Evolutionary conservation across 2,797 vertebrate genomes (phyloP), one percentile per base, ranked within the genome.

Genomic region (Pagetopsis macropterus): DNA sequence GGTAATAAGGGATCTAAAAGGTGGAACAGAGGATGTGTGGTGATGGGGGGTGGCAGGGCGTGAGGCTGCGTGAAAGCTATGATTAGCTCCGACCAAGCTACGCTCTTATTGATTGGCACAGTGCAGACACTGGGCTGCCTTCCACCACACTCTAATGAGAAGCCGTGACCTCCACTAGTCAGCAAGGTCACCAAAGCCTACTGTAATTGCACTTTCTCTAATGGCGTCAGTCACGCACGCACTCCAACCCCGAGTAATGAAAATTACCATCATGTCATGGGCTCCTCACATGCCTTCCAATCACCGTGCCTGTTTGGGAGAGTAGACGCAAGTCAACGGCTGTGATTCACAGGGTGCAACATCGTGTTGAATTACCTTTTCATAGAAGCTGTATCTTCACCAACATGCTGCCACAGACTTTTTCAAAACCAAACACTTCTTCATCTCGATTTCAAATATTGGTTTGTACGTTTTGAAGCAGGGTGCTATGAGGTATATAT

Each of bases 171-270:
- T 95, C 94, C 92, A 86, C 92, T 89, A 92, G 92, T 94, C 95
- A 94, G 94, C 94, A 95, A 95, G 95, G 95, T 95, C 94, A 93
- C 92, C 92, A 88, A 87, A 92, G 92, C 92, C 92, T 93, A 95
- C 95, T 94, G 94, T 94, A 95, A 95, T 95, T 94, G 94, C 94
- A 92, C 94, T 95, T 93, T 91, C 92, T 93, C 91, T 95, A 95
- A 95, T 95, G 92, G 92, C 93, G 92, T 93, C 93, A 92, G 93
- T 94, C 94, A 94, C 93, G 88, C 92, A 94, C 92, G 89, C 92
- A 91, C 93, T 90, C 88, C 88, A 92, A 92, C 91, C 93, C 85
- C 83, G 27, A 84, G 91, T 94, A 94, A 95, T 95, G 93, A 95
- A 94, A 94, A 95, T 95, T 95, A 94, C 93, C 90, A 93, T 94